Conservation (phyloP, 2,888 invertebrate species). For the Danaus chrysippus region DNA sequence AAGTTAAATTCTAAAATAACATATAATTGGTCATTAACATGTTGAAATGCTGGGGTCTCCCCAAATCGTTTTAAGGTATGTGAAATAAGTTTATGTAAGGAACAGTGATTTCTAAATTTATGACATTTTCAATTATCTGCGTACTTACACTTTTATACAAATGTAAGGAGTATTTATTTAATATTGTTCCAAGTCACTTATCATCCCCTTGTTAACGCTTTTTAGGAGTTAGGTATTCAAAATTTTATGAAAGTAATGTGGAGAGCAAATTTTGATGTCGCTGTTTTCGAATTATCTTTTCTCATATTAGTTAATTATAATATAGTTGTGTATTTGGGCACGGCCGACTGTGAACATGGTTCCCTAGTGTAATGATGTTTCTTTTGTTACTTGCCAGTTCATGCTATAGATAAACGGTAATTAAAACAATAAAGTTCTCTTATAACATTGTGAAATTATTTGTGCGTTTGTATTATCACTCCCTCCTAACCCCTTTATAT, state of each 20-base stretch:
- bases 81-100: constrained; percentile 48
- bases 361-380: constrained; percentile 71
- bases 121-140: constrained; percentile 48
- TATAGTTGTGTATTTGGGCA: constrained; percentile 56
- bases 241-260: constrained; percentile 52
- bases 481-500: not conserved
- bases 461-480: constrained; percentile 15
- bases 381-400: constrained; percentile 76
- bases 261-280: constrained; percentile 54
- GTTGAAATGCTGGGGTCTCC: constrained; percentile 32
- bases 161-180: constrained; percentile 39
- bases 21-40: not conserved
- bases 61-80: constrained; percentile 45
- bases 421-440: constrained; percentile 79
- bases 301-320: constrained; percentile 46
- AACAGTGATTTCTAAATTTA: constrained; percentile 51
- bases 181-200: constrained; percentile 46
- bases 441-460: constrained; percentile 68
- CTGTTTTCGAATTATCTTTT: constrained; percentile 48
- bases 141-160: constrained; percentile 54
- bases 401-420: constrained; percentile 78
- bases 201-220: constrained; percentile 57
- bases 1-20: constrained; percentile 1
- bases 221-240: constrained; percentile 56
- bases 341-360: constrained; percentile 66